Conservation (phyloP, 2,888 invertebrate species). For the Busseola fusca region DNA sequence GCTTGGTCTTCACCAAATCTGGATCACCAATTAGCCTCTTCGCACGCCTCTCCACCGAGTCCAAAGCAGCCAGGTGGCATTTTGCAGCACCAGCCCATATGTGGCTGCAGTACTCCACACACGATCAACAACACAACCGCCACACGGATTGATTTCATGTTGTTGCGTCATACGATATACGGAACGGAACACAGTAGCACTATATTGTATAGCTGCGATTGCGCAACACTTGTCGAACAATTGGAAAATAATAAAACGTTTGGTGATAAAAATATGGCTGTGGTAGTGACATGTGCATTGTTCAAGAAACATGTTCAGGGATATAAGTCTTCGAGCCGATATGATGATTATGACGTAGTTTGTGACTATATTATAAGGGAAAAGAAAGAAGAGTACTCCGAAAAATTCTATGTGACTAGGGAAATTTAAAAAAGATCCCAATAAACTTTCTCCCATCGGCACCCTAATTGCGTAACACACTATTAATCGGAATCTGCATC, state of each 20-base stretch:
- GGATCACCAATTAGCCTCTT: too few relatives aligned
- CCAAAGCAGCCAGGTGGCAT: too few relatives aligned
- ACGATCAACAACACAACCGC: slow-evolving; percentile 64
- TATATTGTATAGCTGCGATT: slow-evolving; percentile 47
- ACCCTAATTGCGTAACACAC: too few relatives aligned
- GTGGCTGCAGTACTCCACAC: too few relatives aligned
- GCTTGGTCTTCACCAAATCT: too few relatives aligned
- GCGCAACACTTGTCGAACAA: slow-evolving; percentile 26
- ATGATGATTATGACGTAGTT: not conserved
- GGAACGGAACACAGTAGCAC: slow-evolving; percentile 68
- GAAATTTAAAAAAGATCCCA: not conserved
- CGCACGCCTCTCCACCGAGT: too few relatives aligned
- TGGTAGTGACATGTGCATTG: slow-evolving; percentile 6
- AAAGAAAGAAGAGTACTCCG: not conserved
- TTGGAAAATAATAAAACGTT: slow-evolving; percentile 35
- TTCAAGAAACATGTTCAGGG: slow-evolving; percentile 7
- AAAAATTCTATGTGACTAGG: not conserved
- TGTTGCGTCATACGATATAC: slow-evolving; percentile 66
- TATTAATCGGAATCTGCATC: too few relatives aligned
- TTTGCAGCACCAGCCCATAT: too few relatives aligned
- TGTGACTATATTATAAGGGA: not conserved
- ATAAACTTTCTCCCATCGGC: too few relatives aligned
- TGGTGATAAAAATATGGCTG: slow-evolving; percentile 24
- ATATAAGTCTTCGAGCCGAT: not conserved
- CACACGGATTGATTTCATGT: slow-evolving; percentile 64